Conservation (phyloP, 2,113 vertebrate species). For the Phyllostomus discolor region DNA sequence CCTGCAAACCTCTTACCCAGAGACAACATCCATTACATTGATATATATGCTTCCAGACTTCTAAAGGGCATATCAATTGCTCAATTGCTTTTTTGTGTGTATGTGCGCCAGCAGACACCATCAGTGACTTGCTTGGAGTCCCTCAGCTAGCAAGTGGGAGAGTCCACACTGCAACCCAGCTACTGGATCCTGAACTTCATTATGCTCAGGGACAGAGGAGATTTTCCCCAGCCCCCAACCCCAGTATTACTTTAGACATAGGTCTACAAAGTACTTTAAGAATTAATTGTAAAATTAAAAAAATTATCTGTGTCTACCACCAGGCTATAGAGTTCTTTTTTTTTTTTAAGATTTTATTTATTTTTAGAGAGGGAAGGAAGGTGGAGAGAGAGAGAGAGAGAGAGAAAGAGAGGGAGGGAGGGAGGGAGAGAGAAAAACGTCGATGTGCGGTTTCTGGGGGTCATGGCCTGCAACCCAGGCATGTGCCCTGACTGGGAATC, state of each 20-base stretch:
- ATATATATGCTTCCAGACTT: not conserved
- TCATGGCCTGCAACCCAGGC: no score
- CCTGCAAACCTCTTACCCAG: not conserved
- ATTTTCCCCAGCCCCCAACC: fast-evolving
- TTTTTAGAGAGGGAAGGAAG: no score
- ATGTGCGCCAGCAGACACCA: not conserved
- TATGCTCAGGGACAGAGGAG: not conserved
- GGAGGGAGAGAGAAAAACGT: no score
- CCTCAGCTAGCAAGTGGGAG: not conserved
- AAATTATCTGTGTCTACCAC: not conserved
- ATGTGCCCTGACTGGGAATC: no score
- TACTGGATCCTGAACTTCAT: not conserved
- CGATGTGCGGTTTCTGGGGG: no score
- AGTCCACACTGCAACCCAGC: not conserved
- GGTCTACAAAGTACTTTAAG: not conserved
- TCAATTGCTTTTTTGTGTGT: no score
- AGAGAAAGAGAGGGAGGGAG: no score
- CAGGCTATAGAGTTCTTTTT: not conserved
- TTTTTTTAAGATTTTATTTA: no score
- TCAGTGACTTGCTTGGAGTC: not conserved
- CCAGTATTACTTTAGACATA: not conserved
- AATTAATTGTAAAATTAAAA: not conserved
- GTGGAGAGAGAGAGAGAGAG: no score
- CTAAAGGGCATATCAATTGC: not conserved
- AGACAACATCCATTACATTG: not conserved